Evolutionary conservation across 2,888 invertebrate species (phyloP), one percentile per base, ranked within the genome.

Genomic region (Oscheius onirici): DNA sequence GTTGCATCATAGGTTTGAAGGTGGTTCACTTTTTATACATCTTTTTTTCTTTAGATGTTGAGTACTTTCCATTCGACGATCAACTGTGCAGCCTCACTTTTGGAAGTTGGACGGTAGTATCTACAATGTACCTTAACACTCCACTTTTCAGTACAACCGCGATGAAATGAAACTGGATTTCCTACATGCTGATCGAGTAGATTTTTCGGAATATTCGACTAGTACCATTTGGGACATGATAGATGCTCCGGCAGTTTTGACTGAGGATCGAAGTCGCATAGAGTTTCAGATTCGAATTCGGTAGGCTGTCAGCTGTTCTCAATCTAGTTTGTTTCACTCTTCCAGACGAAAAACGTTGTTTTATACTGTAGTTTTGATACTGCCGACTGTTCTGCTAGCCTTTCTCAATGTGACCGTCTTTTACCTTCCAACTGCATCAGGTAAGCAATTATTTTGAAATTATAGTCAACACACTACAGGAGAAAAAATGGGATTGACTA

Each of bases 21-120:
- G n/a, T n/a, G n/a, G n/a, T n/a, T n/a, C n/a, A n/a, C n/a, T n/a
- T n/a, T n/a, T n/a, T n/a, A n/a, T n/a, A n/a, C n/a, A n/a, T n/a
- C n/a, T n/a, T n/a, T n/a, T n/a, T 34, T 6, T 34, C 34, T 34
- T 44, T 66, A 79, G 86, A 87, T 67, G 87, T 87, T 15, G 87
- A 87, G 61, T 84, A 77, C 63, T 86, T 86, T 71, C 87, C 87
- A 20, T 87, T 87, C 69, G 87, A 87, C 70, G 86, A 87, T 89
- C 99, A 99, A 91, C 94, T 93, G 10, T 99, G 99, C 89, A 94
- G 96, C 85, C 96, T 99, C 95, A 99, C 97, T 89, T 99, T 99
- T 87, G 97, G 99, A 57, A 95, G 95, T 13, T 96, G 96, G 96
- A 96, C 96, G 68, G 85, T 83, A n/a, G n/a, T n/a, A n/a, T n/a